Base-by-base conservation (phyloP, 2,797 vertebrate species). In the Cynopterus sphinx region DNA sequence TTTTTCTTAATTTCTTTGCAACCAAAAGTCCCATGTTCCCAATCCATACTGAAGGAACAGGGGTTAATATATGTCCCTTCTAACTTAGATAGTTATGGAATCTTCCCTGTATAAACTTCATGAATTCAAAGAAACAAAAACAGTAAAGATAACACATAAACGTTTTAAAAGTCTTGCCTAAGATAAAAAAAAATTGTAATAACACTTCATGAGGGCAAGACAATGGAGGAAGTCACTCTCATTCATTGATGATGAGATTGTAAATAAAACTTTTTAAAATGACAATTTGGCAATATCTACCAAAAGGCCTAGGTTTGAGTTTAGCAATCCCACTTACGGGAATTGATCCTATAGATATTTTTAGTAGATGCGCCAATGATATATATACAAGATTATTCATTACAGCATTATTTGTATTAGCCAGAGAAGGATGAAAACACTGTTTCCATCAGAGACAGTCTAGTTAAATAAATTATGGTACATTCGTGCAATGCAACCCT, bases 1-100 rank as follows among this genome's bases (percentile, higher is more conserved):
- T 89, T 61, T 84, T 75, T 88, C 55, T 78, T 88, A 21, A 70
- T 83, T 26, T 59, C 9, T 86, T 90, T 90, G 71, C 41, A 85
- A 78, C 6, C 55, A 39, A 71, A 41, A 2, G 3, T 84, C 70
- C 59, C 75, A 51, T 39, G 43, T 26, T 68, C 33, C 36, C 33
- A 53, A 86, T 86, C 51, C 61, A 70, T 77, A 61, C 41, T 83
- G 26, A 85, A 92, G 49, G 49, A 92, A 41, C 46, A 57, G 53
- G n/a, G 15, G 15, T 88, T 83, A 71, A 68, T 3, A 31, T 41
- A 83, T 65, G 67, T n/a, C n/a, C 39, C 31, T 68, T 84, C 26
- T 84, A 31, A 39, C n/a, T 87, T 36, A 79, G 28, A 36, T 36
- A 85, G 15, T 68, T 63, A 70, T 79, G 36, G 31, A 39, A 86